Evolutionary conservation across 1,140 invertebrate species (phyloP).

Genomic region (Achroia grisella): DNA sequence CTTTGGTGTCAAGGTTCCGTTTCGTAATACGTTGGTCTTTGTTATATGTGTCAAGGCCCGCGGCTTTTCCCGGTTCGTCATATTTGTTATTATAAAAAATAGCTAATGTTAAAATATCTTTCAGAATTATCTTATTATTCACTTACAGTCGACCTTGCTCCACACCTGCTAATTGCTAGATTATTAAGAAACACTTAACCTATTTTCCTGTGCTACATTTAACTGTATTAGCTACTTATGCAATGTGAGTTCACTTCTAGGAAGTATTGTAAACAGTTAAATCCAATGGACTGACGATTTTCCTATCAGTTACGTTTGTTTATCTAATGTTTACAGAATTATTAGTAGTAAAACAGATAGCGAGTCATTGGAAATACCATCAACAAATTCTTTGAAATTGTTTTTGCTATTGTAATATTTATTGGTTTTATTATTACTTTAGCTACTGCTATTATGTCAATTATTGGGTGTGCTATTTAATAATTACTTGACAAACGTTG

Average conservation of each 20-base stretch:
- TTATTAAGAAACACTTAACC: conserved; percentile 67
- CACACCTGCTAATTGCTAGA: conserved; percentile 52
- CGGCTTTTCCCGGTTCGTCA: conserved; percentile 37
- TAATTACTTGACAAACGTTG: conserved; percentile 14
- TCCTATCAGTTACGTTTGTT: background rate
- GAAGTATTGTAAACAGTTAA: conserved; percentile 10
- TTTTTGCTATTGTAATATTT: background rate
- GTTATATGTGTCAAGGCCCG: conserved; percentile 55
- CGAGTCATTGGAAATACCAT: background rate
- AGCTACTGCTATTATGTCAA: too few relatives aligned
- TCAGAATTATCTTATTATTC: conserved; percentile 10
- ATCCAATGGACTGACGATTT: background rate
- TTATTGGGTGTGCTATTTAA: conserved; percentile 10
- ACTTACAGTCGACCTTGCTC: conserved; percentile 47
- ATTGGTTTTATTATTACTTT: background rate
- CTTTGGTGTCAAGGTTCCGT: conserved; percentile 66
- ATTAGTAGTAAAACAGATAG: background rate
- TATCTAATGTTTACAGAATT: background rate
- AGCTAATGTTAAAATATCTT: background rate
- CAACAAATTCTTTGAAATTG: background rate
- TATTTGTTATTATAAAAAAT: too few relatives aligned
- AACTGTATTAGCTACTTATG: conserved; percentile 28
- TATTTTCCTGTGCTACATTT: conserved; percentile 53
- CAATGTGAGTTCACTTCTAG: conserved; percentile 22
- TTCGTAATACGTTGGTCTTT: conserved; percentile 45